These are phyloP conservation scores for Protula sp. DNA, from an alignment of 2,888 invertebrate species.

Conservation along the genomic window DNA sequence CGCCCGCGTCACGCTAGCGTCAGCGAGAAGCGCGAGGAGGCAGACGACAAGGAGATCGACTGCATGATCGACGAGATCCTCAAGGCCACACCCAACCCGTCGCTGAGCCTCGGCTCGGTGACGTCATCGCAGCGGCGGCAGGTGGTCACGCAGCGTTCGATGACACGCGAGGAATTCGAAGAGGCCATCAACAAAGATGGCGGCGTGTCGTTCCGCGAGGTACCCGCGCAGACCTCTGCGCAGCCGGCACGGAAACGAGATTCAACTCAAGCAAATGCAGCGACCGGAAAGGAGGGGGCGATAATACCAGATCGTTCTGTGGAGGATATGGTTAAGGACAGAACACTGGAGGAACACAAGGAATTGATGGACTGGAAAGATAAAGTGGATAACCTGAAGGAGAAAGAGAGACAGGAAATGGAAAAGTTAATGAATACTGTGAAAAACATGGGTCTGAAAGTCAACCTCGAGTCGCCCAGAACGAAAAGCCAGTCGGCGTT, in stretches of 20 bases:
- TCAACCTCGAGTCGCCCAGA: no score
- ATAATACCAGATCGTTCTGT: no score
- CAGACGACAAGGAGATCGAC: slow-evolving; percentile 33
- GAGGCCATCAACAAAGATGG: slow-evolving; percentile 7
- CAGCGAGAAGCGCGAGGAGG: no score
- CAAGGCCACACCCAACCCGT: slow-evolving; percentile 21
- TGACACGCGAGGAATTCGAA: slow-evolving; percentile 4
- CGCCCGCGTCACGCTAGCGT: not conserved
- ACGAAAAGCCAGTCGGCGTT: not conserved
- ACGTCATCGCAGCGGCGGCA: not conserved
- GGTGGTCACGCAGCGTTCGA: not conserved
- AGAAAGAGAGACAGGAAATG: slow-evolving; percentile 32
- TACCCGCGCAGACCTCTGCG: no score
- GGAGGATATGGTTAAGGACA: not conserved
- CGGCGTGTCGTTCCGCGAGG: slow-evolving; percentile 9
- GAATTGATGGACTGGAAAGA: not conserved
- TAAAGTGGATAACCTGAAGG: not conserved
- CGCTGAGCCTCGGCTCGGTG: slow-evolving; percentile 7
- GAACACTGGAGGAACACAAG: not conserved
- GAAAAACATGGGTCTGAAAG: slow-evolving; percentile 41
- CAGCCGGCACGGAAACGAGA: no score
- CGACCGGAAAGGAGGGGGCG: no score
- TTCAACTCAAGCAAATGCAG: no score
- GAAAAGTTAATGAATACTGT: slow-evolving; percentile 41
- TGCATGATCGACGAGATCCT: slow-evolving; percentile 46